Evolutionary conservation across 2,888 invertebrate species (phyloP).

Genomic region (Anthrax anthrax): DNA sequence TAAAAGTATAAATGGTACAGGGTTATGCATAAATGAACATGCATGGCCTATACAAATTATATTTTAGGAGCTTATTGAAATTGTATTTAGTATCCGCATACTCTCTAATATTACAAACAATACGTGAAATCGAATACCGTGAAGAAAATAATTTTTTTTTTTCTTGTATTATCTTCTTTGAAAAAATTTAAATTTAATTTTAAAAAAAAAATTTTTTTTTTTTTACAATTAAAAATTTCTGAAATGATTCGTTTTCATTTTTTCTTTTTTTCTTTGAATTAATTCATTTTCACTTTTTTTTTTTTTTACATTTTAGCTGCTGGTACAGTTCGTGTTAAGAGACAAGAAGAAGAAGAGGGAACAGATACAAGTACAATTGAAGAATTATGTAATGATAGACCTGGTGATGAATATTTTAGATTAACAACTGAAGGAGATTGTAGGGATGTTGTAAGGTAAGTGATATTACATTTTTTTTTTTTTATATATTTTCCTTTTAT

Average conservation of each 20-base stretch:
- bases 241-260: background rate
- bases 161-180: no score
- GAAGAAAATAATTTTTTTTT: no score
- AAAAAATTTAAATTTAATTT: no score
- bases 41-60: no score
- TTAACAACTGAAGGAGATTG: constrained; percentile 73
- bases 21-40: no score
- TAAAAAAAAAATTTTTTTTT: no score
- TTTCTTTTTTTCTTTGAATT: background rate
- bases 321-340: constrained; percentile 39
- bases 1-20: no score
- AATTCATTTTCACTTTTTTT: background rate
- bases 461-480: background rate
- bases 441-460: constrained; percentile 83
- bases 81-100: no score
- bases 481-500: background rate
- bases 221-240: no score
- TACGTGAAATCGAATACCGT: no score
- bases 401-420: constrained; percentile 85
- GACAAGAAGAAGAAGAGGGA: constrained; percentile 50
- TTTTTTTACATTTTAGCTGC: constrained; percentile 27
- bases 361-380: constrained; percentile 55
- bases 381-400: constrained; percentile 73
- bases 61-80: no score
- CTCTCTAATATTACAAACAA: no score